A percentile compares a stretch with the other conserved stretches of the same genome.
phyloP scores from a whole-genome alignment of 2,113 vertebrate species.

The Sterna hirundo region DNA sequence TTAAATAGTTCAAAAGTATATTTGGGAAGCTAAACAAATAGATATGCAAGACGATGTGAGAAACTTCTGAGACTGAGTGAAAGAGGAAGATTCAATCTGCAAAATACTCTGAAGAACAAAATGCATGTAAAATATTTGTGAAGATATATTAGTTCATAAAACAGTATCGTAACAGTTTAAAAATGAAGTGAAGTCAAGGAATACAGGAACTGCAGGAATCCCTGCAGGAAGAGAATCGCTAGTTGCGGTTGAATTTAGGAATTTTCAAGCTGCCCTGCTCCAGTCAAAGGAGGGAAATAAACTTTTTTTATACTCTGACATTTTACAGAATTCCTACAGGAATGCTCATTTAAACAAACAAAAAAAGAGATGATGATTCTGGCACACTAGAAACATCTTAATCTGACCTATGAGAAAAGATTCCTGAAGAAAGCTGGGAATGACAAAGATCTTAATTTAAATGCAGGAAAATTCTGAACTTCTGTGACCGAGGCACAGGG shows the following conservation, averaged over 20 bases:
- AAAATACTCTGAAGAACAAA: neutral
- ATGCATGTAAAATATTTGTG: neutral
- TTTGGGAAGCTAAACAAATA: neutral
- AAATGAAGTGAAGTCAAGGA: neutral
- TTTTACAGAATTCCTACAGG: slow-evolving; percentile 40
- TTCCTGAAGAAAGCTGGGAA: slow-evolving; percentile 15
- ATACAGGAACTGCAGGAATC: neutral
- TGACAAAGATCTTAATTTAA: slow-evolving; percentile 19
- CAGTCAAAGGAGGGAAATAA: neutral
- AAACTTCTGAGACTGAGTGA: neutral
- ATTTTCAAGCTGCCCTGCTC: neutral
- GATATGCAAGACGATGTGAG: neutral
- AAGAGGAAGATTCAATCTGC: neutral
- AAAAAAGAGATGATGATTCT: neutral
- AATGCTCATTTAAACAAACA: slow-evolving; percentile 27
- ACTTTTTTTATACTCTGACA: neutral
- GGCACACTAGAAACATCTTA: neutral
- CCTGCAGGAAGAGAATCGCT: neutral
- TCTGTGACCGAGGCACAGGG: slow-evolving; percentile 7
- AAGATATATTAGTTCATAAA: neutral
- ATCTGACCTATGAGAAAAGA: slow-evolving; percentile 47
- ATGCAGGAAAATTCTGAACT: slow-evolving; percentile 37
- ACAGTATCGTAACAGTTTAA: neutral
- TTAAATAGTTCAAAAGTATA: neutral
- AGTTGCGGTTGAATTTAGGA: neutral